Conservation (phyloP, 2,797 vertebrate species). For the Dicrostonyx torquatus region DNA sequence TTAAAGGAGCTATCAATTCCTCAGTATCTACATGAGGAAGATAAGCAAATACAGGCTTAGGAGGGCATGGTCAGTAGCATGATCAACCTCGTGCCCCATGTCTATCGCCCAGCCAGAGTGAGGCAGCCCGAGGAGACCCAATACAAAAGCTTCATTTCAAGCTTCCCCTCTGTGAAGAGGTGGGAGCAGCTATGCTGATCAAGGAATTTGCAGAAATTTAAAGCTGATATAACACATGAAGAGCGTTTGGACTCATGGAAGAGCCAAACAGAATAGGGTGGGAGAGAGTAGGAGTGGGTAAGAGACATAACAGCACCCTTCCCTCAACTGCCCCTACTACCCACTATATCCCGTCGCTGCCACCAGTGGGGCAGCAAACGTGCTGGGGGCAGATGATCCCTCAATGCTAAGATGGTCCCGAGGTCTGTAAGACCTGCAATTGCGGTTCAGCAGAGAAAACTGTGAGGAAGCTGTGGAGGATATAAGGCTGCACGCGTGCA, state of each 20-base stretch:
- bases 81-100: not conserved
- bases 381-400: not conserved
- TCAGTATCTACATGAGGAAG: not conserved
- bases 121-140: not conserved
- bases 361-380: not conserved
- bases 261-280: not conserved
- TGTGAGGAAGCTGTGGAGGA: not conserved
- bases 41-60: not conserved
- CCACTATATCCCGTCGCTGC: no score
- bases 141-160: not conserved
- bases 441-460: not conserved
- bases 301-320: not conserved
- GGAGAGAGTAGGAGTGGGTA: not conserved
- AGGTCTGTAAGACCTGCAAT: not conserved
- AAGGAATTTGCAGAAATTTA: not conserved
- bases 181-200: not conserved
- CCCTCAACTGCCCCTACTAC: not conserved
- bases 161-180: not conserved
- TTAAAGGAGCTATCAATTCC: not conserved
- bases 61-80: not conserved
- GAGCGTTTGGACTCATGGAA: accelerated
- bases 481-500: accelerated
- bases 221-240: not conserved
- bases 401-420: not conserved
- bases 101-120: not conserved